Evolutionary conservation across 2,888 invertebrate species (phyloP).

Genomic region (Eupithecia subfuscata): DNA sequence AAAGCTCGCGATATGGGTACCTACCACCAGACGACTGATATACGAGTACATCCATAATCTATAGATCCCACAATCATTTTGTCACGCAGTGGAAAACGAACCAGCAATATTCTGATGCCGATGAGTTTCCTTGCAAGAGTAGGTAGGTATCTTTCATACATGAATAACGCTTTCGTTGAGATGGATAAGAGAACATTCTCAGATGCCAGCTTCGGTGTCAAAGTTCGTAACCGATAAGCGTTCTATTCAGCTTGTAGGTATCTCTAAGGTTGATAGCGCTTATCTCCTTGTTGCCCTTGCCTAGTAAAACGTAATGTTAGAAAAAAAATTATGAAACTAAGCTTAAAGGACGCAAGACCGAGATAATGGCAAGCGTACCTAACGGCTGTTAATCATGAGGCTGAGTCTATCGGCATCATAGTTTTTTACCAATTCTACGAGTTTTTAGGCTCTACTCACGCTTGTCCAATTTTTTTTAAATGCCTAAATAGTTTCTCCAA

Average conservation of each 20-base stretch:
- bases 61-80: background rate
- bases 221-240: slow-evolving; percentile 72
- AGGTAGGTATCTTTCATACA: background rate
- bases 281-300: slow-evolving; percentile 9
- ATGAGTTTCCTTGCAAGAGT: background rate
- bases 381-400: no score
- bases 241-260: slow-evolving; percentile 37
- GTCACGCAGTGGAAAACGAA: background rate
- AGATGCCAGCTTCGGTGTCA: slow-evolving; percentile 69
- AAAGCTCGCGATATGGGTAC: no score
- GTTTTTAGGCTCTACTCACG: no score
- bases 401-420: no score
- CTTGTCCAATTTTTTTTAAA: no score
- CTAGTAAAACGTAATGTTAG: slow-evolving; percentile 1
- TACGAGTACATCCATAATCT: no score
- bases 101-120: background rate
- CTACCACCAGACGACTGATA: no score
- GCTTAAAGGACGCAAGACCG: background rate
- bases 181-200: background rate
- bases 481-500: no score
- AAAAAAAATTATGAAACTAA: background rate
- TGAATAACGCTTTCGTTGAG: background rate
- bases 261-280: background rate
- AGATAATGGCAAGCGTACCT: background rate
- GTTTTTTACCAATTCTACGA: no score